Evolutionary conservation across 1,140 invertebrate species (phyloP).

Genomic region (Phenacoccus solenopsis): DNA sequence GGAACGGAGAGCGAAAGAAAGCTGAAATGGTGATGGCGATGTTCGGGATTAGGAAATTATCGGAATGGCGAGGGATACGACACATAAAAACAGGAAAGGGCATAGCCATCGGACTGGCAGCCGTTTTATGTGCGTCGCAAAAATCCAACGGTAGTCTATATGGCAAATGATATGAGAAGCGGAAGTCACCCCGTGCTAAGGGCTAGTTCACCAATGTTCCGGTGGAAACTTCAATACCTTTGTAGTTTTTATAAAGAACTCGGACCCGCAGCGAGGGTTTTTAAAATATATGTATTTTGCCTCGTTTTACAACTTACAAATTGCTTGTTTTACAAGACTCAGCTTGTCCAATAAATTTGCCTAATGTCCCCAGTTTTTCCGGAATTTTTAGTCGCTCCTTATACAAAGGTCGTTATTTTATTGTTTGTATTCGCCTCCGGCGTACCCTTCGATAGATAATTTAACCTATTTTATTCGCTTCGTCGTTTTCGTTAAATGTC

Average conservation of each 20-base stretch:
- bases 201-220: not conserved
- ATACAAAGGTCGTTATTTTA: too few species aligned
- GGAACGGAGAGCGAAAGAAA: not conserved
- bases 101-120: not conserved
- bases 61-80: not conserved
- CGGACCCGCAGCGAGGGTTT: not conserved
- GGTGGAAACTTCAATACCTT: not conserved
- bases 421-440: too few species aligned
- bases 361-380: not conserved
- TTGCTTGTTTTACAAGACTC: not conserved
- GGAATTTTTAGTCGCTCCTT: not conserved
- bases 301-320: not conserved
- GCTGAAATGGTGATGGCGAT: not conserved
- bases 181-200: not conserved
- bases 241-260: not conserved
- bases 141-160: not conserved
- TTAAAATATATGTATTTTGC: not conserved
- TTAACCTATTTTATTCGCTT: too few species aligned
- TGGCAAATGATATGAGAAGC: constrained; percentile 1
- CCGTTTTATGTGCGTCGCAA: not conserved
- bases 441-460: too few species aligned
- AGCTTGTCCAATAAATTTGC: not conserved
- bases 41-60: not conserved
- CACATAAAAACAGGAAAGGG: not conserved
- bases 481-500: too few species aligned